Evolutionary conservation across 2,888 invertebrate genomes (phyloP), one percentile per base, ranked within the genome.

Genomic region (Xestia c-nigrum): DNA sequence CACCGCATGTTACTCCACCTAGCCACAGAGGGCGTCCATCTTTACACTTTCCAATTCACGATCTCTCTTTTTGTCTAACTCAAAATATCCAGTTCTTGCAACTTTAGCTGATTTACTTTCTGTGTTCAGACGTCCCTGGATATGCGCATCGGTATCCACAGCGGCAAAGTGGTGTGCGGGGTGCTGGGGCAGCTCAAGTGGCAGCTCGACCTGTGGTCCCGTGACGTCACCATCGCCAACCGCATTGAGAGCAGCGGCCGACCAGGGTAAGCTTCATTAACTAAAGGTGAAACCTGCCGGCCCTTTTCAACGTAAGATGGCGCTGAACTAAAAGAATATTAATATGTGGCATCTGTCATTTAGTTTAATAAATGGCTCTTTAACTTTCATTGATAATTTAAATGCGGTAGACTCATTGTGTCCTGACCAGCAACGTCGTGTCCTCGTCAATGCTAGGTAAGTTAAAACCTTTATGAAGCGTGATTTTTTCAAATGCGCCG

Each of bases 71-170:
- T n/a, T n/a, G 24, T 57, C 57, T 12, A 57, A 5, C 24, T 14
- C 14, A 24, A 6, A 14, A 24, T 57, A 57, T 16, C 16, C 3
- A 24, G 14, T 24, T 24, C 6, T 57, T 57, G 55, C 24, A 5
- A 57, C 14, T 24, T 16, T 24, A 24, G 6, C 24, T 16, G 14
- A 3, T 7, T 57, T 24, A 16, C 24, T 57, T 63, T 74, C n/a
- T 46, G 21, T n/a, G 10, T 65, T 16, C n/a, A 81, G 80, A 55
- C 47, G n/a, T 38, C 61, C 21, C 43, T 99, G 87, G 98, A 99
- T 95, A 99, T 99, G 99, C 97, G 99, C 88, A 99, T 99, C 89
- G 99, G 99, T 74, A 99, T 99, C 83, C 99, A 99, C 96, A 99
- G 99, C 84, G 99, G 99, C 31, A 98, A 98, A 10, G 99, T 99